These are phyloP conservation scores for Butastur rufipennis DNA, from an alignment of 2,113 vertebrate species.

Conservation along the genomic window DNA sequence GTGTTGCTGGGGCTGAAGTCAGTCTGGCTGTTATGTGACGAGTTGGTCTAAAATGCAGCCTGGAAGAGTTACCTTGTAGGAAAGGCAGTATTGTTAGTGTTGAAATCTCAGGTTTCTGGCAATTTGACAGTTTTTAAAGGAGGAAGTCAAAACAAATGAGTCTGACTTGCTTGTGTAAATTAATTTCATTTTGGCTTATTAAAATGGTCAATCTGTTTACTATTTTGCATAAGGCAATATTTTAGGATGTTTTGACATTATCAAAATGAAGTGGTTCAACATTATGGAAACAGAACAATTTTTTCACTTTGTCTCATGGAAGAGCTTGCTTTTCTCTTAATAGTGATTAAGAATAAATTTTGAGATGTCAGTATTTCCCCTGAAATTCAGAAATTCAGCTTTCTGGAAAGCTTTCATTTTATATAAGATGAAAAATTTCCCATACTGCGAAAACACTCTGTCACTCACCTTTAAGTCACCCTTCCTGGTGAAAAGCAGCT, in stretches of 20 bases:
- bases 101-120: neutral
- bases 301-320: neutral
- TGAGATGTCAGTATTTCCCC: neutral
- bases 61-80: neutral
- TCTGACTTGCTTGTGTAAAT: neutral
- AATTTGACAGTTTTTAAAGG: neutral
- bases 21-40: neutral
- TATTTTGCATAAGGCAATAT: neutral
- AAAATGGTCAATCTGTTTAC: neutral
- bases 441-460: neutral
- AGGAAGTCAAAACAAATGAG: neutral
- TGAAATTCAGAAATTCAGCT: neutral
- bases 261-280: neutral
- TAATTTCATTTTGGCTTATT: neutral
- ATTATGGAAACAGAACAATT: neutral
- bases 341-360: neutral
- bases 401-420: neutral
- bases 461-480: neutral
- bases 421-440: neutral
- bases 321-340: neutral
- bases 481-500: neutral
- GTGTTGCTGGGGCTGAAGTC: neutral
- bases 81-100: neutral
- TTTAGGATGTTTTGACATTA: conserved; percentile 13
- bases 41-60: neutral